These are phyloP conservation scores for Gonatopus flavifemur DNA, from an alignment of 1,140 invertebrate species.

Conservation along the genomic window DNA sequence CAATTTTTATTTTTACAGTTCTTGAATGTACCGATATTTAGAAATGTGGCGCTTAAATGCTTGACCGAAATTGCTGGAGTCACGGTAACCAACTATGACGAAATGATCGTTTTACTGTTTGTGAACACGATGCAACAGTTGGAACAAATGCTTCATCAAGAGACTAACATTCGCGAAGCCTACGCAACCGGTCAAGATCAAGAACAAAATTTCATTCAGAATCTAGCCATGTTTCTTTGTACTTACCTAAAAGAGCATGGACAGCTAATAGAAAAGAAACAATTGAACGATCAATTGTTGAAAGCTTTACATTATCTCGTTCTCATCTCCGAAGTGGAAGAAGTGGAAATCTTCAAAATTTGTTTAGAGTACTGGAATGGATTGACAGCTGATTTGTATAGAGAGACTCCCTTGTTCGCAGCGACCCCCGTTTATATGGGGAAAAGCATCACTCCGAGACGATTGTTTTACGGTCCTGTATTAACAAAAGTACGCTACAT, in stretches of 20 bases:
- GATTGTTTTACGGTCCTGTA: conserved; percentile 77
- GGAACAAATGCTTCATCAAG: conserved; percentile 86
- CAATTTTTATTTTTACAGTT: conserved; percentile 67
- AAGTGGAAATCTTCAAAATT: conserved; percentile 99
- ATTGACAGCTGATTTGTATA: conserved; percentile 88
- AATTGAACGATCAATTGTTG: conserved; percentile 70
- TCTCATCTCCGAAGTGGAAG: conserved; percentile 97
- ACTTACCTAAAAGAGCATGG: conserved; percentile 97
- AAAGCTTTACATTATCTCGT: conserved; percentile 92
- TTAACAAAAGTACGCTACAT: conserved; percentile 93
- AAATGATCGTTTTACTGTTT: conserved; percentile 87
- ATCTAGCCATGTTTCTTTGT: conserved; percentile 95
- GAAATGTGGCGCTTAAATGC: conserved; percentile 98
- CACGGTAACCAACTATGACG: conserved; percentile 81
- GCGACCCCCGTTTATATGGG: conserved; percentile 46
- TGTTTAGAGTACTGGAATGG: conserved; percentile 99
- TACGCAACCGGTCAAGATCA: conserved; percentile 92
- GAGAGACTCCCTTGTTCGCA: conserved; percentile 65
- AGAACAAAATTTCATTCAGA: conserved; percentile 99
- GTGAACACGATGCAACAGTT: conserved; percentile 89
- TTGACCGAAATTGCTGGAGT: conserved; percentile 97
- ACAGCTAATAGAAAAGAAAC: conserved; percentile 79
- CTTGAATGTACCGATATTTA: conserved; percentile 94
- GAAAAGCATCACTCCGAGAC: conserved; percentile 56
- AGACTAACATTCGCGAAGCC: conserved; percentile 90